Base-by-base conservation (phyloP, 2,797 vertebrate genomes). In the Margarornis squamiger region DNA sequence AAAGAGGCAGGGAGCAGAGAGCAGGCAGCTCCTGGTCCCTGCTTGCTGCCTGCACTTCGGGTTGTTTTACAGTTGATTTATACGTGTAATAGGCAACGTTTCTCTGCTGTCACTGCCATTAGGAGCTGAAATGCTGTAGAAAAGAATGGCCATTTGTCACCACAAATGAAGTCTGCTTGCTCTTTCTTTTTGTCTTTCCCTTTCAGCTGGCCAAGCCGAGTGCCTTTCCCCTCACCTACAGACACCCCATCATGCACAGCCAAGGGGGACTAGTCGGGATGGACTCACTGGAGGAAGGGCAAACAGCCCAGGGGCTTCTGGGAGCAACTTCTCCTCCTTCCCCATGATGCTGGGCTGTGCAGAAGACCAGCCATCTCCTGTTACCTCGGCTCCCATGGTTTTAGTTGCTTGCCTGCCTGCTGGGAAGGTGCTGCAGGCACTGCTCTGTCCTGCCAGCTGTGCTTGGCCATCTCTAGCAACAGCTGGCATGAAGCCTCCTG, bases 11-110 rank as follows among this genome's bases (percentile, higher is more conserved):
- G 32, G 46, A 95, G 68, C 0, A 1, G 30, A 14, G 41, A 76
- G 63, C 43, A 66, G 46, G 66, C 67, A 55, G 81, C 32, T 51
- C 52, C 6, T 49, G 12, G 32, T 72, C 29, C 39, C 79, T 1
- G 20, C 71, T 16, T 62, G 19, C 65, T 85, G 91, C 58, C 83
- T 72, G 76, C 36, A 24, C 75, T 65, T 16, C 0, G 15, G 36
- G 45, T 32, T 95, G 95, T 70, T 97, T 85, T 84, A 91, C 63
- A 77, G 34, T 7, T 96, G 96, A 96, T 96, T 97, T 96, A 93
- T 90, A 91, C 0, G 2, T 79, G 90, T 86, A 96, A 81, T 86
- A 87, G 71, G 92, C 93, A 94, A 71, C 46, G 93, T 79, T 96
- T 95, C 90, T 93, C 92, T 58, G 62, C 92, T 79, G 84, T 87